Evolutionary conservation across 1,140 invertebrate genomes (phyloP), one percentile per base, ranked within the genome.

Genomic region (Drosophila sp.): DNA sequence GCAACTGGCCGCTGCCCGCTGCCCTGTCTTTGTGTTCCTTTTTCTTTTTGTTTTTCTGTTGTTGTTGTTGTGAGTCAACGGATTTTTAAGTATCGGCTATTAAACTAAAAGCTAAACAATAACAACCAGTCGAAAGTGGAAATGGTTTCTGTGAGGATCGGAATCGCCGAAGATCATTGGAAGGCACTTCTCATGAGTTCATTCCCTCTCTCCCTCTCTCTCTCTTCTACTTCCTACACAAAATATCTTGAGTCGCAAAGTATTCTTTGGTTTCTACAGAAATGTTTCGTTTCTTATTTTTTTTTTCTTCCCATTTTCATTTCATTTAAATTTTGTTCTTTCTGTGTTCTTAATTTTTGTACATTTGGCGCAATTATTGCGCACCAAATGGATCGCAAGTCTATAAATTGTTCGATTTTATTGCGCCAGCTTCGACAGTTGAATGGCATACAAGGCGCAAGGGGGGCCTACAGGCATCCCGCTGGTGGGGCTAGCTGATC

Each of bases 371-470:
- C 84, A 84, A 89, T 89, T 89, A 87, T 87, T 87, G 84, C 84
- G 84, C 84, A 87, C 80, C 84, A 80, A 87, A 90, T 85, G 81
- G 72, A 84, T 85, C 81, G 81, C 81, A 78, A 90, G 89, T 82
- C 84, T 72, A 91, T 91, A 91, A 91, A 91, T 91, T 89, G 81
- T 91, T 86, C 76, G 66, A 91, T 91, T 91, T 91, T 91, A 91
- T 91, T 91, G 79, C 89, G 84, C 77, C 85, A 84, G 84, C 85
- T 76, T 89, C 84, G 84, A 89, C 84, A 89, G 85, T 76, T 84
- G 84, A 87, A 87, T 83, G 84, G 80, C 80, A 80, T 69, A 78
- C n/a, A 73, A 27, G 44, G 58, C 65, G 67, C 44, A 40, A 35
- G 40, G 7, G 11, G 8, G n/a, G 58, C n/a, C 30, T 38, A 7